Evolutionary conservation across 1,140 invertebrate species (phyloP), one percentile per base, ranked within the genome.

Genomic region (Gonioctena quinquepunctata): DNA sequence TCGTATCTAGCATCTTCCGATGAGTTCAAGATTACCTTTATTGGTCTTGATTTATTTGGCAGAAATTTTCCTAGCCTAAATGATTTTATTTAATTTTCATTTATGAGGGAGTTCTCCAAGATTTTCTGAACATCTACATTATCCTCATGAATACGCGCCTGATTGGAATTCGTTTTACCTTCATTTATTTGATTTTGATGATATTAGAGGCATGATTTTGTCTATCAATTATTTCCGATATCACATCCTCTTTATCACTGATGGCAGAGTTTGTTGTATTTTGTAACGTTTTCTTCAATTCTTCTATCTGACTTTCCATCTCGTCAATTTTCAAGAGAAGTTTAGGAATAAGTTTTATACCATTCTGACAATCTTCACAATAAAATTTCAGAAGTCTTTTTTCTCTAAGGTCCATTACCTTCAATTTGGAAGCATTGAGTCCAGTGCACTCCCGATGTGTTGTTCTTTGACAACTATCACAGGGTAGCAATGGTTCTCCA

Each of bases 241-340:
- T 28, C 22, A 62, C n/a, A 62, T 62, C 18, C 28, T 62, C 33
- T 48, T 62, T 28, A 16, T 62, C 60, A 28, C 18, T 62, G 4
- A 62, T 48, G 3, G 13, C 21, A 5, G 56, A 8, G 21, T 3
- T 4, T 23, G 19, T 3, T 59, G 56, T 8, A 28, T 18, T 28
- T 18, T 62, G 27, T 8, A 48, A 4, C 19, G 19, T 11, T 62
- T 8, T 48, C 19, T 18, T 62, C 60, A 62, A 16, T 23, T 33
- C 18, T 8, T 62, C 22, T 3, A 62, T 42, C 28, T 62, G 23
- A 2, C 16, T 48, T 42, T 62, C 60, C 60, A 62, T 16, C 2
- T 3, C 7, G 18, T 62, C 60, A 16, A 42, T 62, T 62, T 62
- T 42, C 16, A 19, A 19, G 2, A 62, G 25, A 33, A 62, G 33